Evolutionary conservation across 2,888 invertebrate genomes (phyloP).

Genomic region (Ophion ventricosus): DNA sequence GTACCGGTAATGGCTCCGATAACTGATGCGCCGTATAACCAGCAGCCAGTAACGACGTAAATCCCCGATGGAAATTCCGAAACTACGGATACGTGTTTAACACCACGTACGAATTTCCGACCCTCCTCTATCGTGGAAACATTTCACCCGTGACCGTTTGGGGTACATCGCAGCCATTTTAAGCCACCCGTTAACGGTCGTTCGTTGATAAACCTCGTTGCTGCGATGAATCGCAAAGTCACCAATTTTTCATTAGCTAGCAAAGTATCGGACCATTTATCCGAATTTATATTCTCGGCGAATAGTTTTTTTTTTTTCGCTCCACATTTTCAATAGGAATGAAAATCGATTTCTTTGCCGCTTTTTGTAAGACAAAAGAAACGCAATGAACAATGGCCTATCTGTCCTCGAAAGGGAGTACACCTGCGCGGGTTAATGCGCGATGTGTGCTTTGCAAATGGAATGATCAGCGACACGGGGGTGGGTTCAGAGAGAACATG

Average conservation of each 20-base stretch:
- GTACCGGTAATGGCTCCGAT: constrained; percentile 65
- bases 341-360: no score
- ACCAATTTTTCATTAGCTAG: neutral
- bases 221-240: no score
- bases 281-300: no score
- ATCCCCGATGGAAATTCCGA: constrained; percentile 32
- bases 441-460: constrained; percentile 76
- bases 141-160: constrained; percentile 14
- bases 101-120: constrained; percentile 4
- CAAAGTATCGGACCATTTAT: neutral
- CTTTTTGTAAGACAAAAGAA: neutral
- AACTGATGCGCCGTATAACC: constrained; percentile 61
- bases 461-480: constrained; percentile 80
- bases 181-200: no score
- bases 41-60: constrained; percentile 12
- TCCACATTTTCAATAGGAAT: no score
- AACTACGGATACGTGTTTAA: constrained; percentile 60
- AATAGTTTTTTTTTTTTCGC: no score
- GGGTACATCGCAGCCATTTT: neutral
- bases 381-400: neutral
- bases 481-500: constrained; percentile 32
- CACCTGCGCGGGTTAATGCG: constrained; percentile 13
- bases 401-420: neutral
- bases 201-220: no score
- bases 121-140: neutral